These are phyloP conservation scores for Eristalis pertinax DNA, from an alignment of 2,888 invertebrate genomes.

Conservation along the genomic window DNA sequence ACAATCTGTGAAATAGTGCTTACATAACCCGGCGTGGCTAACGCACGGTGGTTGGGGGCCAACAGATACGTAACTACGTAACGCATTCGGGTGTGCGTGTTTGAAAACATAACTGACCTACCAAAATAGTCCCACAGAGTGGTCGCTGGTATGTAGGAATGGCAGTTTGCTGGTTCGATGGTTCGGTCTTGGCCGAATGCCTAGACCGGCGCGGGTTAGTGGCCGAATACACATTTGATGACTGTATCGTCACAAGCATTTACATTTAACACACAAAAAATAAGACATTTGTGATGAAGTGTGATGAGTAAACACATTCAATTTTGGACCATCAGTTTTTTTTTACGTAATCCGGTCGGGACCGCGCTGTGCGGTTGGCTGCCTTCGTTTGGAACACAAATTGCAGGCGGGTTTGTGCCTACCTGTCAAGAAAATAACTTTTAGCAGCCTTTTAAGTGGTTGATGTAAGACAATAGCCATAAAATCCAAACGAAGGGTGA, in stretches of 20 bases:
- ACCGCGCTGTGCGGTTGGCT: not conserved
- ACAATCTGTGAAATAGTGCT: constrained; percentile 28
- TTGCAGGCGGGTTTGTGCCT: not conserved
- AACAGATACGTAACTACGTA: constrained; percentile 1
- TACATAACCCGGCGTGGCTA: not conserved
- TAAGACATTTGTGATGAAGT: not conserved
- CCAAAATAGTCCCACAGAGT: constrained; percentile 15
- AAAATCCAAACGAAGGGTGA: not conserved
- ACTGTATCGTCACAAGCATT: not conserved
- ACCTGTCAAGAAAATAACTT: not conserved
- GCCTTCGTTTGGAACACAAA: not conserved
- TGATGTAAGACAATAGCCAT: not conserved
- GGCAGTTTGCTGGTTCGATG: not conserved
- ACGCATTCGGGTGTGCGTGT: constrained; percentile 26
- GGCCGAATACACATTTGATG: not conserved
- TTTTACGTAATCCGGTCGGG: not conserved
- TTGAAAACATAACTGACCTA: constrained; percentile 50
- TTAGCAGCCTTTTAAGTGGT: not conserved
- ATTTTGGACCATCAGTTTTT: not conserved
- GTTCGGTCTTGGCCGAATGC: not conserved
- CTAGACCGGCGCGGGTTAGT: not conserved
- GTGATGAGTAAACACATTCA: not conserved
- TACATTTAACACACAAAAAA: not conserved
- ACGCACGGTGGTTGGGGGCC: not conserved
- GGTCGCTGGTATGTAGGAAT: not conserved